Evolutionary conservation across 2,113 vertebrate species (phyloP), one percentile per base, ranked within the genome.

Genomic region (Bucco capensis): DNA sequence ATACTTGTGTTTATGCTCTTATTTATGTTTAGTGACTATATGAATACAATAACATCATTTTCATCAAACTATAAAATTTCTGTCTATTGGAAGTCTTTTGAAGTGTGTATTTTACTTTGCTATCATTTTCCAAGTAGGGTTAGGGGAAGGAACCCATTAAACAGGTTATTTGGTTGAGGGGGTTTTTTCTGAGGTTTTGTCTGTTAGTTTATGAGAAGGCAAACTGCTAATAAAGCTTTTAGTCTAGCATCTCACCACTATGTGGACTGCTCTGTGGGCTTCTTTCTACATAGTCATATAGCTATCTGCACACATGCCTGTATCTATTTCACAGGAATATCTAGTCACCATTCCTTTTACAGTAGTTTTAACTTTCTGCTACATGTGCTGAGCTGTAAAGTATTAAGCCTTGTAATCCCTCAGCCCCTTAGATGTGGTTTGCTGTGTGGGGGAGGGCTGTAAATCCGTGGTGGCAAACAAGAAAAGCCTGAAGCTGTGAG

Each of bases 371-470:
- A 98, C 94, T 90, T 93, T 91, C 51, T 92, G 90, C 82, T 96
- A 27, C 86, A 78, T 91, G 87, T 94, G 84, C 86, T 72, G 79
- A 92, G 97, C 97, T 97, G 94, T 97, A 96, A 96, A 96, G 93
- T 98, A 98, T 97, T 97, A 98, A 98, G 98, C 96, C 97, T 98
- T 98, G 97, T 98, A 98, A 99, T 98, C 98, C 98, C 98, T 98
- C 97, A 96, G 72, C 97, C 96, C 95, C 82, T 98, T 97, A 98
- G 98, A 98, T 98, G 98, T 98, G 98, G 98, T 98, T 96, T 98
- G 97, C 98, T 95, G 91, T 93, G 76, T 94, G 97, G 95, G 96
- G 95, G 93, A 96, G 97, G 95, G 97, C 95, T 96, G 97, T 98
- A 98, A 98, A 98, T 98, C 97, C 97, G 75, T 94, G 92, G 96